phyloP scores from a whole-genome alignment of 2,888 invertebrate species.

The Drosophila aldrichi region DNA sequence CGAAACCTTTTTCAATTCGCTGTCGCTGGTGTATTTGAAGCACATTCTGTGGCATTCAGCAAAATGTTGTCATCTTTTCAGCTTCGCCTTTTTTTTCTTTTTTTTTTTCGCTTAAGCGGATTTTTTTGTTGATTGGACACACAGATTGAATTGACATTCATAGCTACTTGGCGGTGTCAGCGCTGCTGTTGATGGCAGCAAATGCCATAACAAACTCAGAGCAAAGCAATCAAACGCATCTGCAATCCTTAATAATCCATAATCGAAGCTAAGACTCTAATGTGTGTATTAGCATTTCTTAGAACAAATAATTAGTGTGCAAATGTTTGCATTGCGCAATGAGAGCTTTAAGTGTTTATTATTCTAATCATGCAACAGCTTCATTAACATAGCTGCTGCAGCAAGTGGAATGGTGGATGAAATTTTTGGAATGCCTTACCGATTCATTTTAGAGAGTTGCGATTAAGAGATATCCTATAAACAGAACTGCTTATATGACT shows the following conservation, averaged over 20 bases:
- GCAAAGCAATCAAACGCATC: conserved; percentile 40
- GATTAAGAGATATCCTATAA: not conserved
- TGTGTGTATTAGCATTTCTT: not conserved
- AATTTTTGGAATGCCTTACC: not conserved
- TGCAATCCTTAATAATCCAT: not conserved
- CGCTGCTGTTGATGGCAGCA: conserved; percentile 54
- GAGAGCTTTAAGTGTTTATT: conserved; percentile 15
- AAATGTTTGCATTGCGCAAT: conserved; percentile 4
- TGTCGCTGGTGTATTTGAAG: conserved; percentile 32
- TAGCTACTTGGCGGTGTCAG: conserved; percentile 66
- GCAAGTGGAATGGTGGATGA: not conserved
- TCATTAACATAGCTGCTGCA: not conserved
- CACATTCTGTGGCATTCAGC: conserved; percentile 46
- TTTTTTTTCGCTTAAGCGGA: conserved; percentile 40
- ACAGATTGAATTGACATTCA: conserved; percentile 75
- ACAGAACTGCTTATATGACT: too few species aligned
- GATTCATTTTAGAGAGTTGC: accelerated
- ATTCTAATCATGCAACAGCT: conserved; percentile 7
- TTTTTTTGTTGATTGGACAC: conserved; percentile 55
- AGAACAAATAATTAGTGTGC: not conserved
- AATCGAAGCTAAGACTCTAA: conserved; percentile 1
- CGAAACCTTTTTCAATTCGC: conserved; percentile 55
- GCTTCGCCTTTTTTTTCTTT: too few species aligned
- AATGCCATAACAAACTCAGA: conserved; percentile 52
- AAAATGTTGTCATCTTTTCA: conserved; percentile 55